A percentile compares a stretch with the other conserved stretches of the same genome.
phyloP scores from a whole-genome alignment of 35 echinoderm and acorn worm species.

The Nesometra sesokonis region DNA sequence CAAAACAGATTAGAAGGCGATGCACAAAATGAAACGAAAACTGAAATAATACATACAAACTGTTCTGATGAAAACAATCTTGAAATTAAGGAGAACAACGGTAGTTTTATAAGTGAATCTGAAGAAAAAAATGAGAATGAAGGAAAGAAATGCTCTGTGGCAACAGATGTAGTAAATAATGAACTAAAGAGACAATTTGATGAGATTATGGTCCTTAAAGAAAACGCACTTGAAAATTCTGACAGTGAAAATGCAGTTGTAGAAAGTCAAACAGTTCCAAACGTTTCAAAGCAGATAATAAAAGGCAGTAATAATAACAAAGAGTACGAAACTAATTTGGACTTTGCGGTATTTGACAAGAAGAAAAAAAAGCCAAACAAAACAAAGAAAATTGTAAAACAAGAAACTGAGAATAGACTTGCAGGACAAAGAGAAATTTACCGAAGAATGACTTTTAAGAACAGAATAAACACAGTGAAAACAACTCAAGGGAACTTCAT shows the following conservation, averaged over 20 bases:
- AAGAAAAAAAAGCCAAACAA: neutral
- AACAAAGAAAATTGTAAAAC: neutral
- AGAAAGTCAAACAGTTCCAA: no score
- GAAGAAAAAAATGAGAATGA: neutral
- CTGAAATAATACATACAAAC: no score
- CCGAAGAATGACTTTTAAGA: neutral
- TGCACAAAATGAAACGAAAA: no score
- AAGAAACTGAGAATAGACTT: neutral
- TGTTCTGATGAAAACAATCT: no score
- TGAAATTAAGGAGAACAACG: no score
- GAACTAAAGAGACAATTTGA: neutral
- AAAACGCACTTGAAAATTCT: neutral
- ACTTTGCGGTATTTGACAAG: neutral
- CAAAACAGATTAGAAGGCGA: neutral
- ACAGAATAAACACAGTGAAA: neutral
- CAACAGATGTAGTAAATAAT: neutral
- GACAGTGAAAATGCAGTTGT: neutral
- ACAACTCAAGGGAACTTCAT: neutral
- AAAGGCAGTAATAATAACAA: neutral
- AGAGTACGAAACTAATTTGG: neutral
- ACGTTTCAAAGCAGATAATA: neutral
- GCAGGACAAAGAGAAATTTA: neutral
- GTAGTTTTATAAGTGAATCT: no score
- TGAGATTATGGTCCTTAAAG: neutral
- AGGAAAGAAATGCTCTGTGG: neutral